Base-by-base conservation (phyloP, 2,113 vertebrate genomes). In the Rhea pennata region DNA sequence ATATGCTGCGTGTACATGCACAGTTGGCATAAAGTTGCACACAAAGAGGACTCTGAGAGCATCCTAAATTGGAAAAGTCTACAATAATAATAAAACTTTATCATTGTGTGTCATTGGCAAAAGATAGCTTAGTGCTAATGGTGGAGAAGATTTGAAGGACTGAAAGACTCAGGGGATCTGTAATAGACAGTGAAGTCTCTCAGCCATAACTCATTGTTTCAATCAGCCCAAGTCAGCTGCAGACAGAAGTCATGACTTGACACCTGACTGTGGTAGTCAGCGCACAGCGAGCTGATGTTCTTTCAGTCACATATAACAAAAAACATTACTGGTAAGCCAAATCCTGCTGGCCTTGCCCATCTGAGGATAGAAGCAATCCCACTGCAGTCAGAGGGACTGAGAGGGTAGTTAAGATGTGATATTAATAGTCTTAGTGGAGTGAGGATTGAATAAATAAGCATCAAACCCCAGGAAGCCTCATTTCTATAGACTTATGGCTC, bases 21-120 rank as follows among this genome's bases (percentile, higher is more conserved):
- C 40, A 96, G 72, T 65, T 86, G 78, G 64, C 76, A 72, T 79
- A 39, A 95, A 92, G 84, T 83, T 91, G 50, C 74, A 84, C 26
- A 29, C 3, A 12, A 89, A 75, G 58, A 88, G 72, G 70, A 71
- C 84, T 93, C 77, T 80, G 19, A 96, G 64, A 92, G 76, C 73
- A 81, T 36, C 85, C 39, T 72, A 61, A 89, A 95, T 66, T 91
- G 75, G 81, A 87, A 90, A 95, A 92, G 16, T 70, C 78, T 93
- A 69, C 46, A 70, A 20, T 39, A 94, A 59, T 74, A 94, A 84
- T 94, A 94, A 73, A 87, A 79, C 29, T 81, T 81, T 91, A 67
- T 93, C 82, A 74, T 24, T 88, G 46, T 51, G 20, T 91, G 74
- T 93, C 93, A 87, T 87, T 95, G 81, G 53, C 64, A 69, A 81